Evolutionary conservation across 2,797 vertebrate species (phyloP).

Genomic region (Esox masquinongy): DNA sequence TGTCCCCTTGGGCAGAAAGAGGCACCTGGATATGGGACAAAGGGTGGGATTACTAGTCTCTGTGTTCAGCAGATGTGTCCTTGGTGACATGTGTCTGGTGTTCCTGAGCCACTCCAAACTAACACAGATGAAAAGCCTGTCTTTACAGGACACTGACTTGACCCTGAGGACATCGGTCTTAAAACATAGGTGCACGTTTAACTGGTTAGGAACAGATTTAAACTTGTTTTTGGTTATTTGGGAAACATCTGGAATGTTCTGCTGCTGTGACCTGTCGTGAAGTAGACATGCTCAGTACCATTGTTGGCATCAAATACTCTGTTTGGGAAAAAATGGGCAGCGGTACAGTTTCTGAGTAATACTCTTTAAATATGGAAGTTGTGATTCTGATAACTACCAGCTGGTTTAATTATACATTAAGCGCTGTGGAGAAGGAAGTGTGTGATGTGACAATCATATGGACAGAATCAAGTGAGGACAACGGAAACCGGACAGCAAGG

Average conservation of each 20-base stretch:
- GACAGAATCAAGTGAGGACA: slow-evolving; percentile 6
- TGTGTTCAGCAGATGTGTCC: background rate
- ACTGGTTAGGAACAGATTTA: background rate
- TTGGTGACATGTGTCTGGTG: background rate
- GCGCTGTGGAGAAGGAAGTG: background rate
- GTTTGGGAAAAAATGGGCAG: background rate
- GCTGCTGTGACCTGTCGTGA: background rate
- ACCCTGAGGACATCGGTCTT: background rate
- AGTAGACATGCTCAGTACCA: background rate
- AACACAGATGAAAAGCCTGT: background rate
- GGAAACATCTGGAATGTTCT: background rate
- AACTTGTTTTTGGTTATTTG: background rate
- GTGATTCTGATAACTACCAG: background rate
- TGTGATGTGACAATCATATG: background rate
- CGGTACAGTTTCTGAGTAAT: background rate
- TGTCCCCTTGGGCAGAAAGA: slow-evolving; percentile 31
- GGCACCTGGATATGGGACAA: background rate
- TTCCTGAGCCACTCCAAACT: background rate
- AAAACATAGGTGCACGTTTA: background rate
- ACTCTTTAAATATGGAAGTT: background rate
- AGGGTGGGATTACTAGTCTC: background rate
- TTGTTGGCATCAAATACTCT: background rate
- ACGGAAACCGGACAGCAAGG: background rate
- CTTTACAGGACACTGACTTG: too few species aligned
- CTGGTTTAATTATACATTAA: background rate